A percentile compares a stretch with the other conserved stretches of the same genome.
Conservation (phyloP, 2,113 vertebrate genomes). For the Piaya cayana region DNA sequence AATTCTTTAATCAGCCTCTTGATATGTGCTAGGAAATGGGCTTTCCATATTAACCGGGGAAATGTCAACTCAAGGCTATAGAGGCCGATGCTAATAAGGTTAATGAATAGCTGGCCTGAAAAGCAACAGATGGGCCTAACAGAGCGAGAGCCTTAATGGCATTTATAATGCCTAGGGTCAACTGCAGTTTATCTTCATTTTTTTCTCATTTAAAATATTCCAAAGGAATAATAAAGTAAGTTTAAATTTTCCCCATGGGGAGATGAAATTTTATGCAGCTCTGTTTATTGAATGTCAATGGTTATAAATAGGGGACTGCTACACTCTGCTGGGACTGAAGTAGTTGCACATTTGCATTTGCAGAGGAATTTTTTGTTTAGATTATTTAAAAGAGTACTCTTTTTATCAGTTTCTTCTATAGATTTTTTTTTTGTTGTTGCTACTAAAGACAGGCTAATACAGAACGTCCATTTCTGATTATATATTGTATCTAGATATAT, state of each 20-base stretch:
- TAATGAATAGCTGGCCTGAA: conserved; percentile 77
- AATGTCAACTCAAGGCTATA: conserved; percentile 74
- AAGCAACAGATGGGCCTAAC: conserved; percentile 76
- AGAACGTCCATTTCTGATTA: background rate
- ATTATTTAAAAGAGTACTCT: background rate
- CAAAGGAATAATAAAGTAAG: conserved; percentile 73
- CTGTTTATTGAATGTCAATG: conserved; percentile 75
- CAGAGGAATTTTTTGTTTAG: conserved; percentile 29
- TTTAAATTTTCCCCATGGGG: conserved; percentile 71
- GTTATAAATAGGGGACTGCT: conserved; percentile 49
- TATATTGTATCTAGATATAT: background rate
- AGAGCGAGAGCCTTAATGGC: conserved; percentile 67
- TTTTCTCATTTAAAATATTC: conserved; percentile 77
- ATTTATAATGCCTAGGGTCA: conserved; percentile 77
- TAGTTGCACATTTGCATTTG: conserved; percentile 23
- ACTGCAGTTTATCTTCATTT: conserved; percentile 75
- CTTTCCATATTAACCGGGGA: conserved; percentile 70
- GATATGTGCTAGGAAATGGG: conserved; percentile 56
- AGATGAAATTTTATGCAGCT: conserved; percentile 70
- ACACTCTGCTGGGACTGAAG: background rate
- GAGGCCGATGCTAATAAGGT: conserved; percentile 76
- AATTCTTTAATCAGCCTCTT: conserved; percentile 66
- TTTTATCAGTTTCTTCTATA: background rate
- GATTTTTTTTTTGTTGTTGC: background rate
- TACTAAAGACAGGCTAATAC: background rate